phyloP scores from a whole-genome alignment of 2,797 vertebrate species.

The Dromococcyx pavoninus region DNA sequence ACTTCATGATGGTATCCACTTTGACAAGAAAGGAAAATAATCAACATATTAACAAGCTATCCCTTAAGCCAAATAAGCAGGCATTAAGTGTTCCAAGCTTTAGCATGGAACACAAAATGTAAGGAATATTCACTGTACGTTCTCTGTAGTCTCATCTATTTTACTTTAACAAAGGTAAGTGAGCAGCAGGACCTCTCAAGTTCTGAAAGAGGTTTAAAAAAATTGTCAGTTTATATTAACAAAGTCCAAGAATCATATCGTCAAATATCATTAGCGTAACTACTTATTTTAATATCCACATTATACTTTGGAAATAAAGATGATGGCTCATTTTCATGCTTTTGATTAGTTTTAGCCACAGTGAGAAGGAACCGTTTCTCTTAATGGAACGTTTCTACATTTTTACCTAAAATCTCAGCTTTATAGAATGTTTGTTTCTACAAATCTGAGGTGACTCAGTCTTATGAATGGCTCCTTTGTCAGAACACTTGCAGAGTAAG shows the following conservation, averaged over 20 bases:
- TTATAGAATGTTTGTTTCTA: not conserved
- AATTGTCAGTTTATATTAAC: slow-evolving; percentile 1
- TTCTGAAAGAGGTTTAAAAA: not conserved
- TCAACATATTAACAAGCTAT: not conserved
- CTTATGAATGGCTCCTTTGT: not conserved
- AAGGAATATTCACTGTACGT: not conserved
- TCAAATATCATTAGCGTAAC: not conserved
- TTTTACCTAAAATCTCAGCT: not conserved
- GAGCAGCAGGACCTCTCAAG: not conserved
- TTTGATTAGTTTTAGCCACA: not conserved
- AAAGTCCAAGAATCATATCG: not conserved
- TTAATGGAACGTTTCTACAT: not conserved
- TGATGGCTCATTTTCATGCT: not conserved
- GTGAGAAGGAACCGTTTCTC: not conserved
- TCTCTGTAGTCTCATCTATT: not conserved
- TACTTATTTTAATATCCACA: not conserved
- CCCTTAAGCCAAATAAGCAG: not conserved
- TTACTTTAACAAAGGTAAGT: not conserved
- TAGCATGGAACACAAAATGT: not conserved
- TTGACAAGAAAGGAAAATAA: not conserved
- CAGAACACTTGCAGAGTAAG: not conserved
- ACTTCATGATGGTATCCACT: not conserved
- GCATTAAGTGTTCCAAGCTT: not conserved
- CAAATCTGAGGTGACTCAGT: not conserved
- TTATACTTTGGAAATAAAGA: not conserved